These are phyloP conservation scores for Carposina sasakii DNA, from an alignment of 1,140 invertebrate genomes.

Conservation along the genomic window DNA sequence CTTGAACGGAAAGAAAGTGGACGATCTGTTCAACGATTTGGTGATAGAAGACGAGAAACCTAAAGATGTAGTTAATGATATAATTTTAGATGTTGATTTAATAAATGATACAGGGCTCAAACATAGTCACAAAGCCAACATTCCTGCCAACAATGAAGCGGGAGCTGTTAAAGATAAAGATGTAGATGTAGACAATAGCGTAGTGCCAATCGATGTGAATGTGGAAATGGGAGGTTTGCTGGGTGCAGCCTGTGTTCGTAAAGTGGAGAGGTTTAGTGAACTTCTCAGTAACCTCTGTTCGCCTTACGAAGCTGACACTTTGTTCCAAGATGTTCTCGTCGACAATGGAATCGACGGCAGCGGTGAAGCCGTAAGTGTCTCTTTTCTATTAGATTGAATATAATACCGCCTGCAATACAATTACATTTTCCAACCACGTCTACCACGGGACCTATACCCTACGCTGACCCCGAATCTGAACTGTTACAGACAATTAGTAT, in stretches of 20 bases:
- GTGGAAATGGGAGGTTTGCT: conserved; percentile 50
- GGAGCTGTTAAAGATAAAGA: conserved; percentile 32
- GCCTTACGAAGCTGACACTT: conserved; percentile 58
- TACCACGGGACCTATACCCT: too few relatives aligned
- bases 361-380: conserved; percentile 44
- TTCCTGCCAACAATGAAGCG: conserved; percentile 41
- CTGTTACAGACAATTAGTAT: too few relatives aligned
- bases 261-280: conserved; percentile 68
- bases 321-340: conserved; percentile 61
- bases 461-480: too few relatives aligned
- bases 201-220: conserved; percentile 60
- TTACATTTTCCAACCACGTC: not conserved
- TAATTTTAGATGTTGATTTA: too few relatives aligned
- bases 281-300: conserved; percentile 67
- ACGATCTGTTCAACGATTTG: conserved; percentile 54
- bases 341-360: conserved; percentile 55
- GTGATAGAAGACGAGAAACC: conserved; percentile 32
- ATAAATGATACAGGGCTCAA: conserved; percentile 36
- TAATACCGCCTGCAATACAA: conserved; percentile 10
- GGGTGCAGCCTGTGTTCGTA: conserved; percentile 64
- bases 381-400: conserved; percentile 18
- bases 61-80: conserved; percentile 26
- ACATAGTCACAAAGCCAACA: conserved; percentile 47
- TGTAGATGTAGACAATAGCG: conserved; percentile 38
- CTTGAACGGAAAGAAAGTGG: conserved; percentile 52